Conservation (phyloP, 2,797 vertebrate genomes). For the Platyrinchus mystaceus region DNA sequence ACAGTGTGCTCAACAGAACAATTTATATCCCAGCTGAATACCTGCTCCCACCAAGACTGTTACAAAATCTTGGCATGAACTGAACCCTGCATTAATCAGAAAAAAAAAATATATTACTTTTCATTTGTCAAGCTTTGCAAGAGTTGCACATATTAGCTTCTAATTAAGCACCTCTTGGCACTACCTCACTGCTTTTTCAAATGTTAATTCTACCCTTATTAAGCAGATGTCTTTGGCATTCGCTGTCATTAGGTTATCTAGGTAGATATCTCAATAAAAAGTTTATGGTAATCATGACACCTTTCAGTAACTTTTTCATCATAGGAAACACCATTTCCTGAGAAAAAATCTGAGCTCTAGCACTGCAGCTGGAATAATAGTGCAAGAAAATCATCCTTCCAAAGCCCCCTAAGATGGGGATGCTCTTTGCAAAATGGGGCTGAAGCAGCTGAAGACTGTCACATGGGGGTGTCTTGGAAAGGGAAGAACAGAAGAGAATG, state of each 20-base stretch:
- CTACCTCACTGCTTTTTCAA: not conserved
- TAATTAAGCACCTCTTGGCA: constrained; percentile 31
- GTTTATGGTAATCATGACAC: not conserved
- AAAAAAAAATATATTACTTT: not conserved
- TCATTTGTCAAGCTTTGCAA: not conserved
- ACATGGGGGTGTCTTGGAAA: not conserved
- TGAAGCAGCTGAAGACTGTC: not conserved
- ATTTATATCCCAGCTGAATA: not conserved
- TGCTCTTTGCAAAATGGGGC: not conserved
- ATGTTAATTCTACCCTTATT: constrained; percentile 38
- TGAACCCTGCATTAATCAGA: not conserved
- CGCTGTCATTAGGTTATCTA: not conserved
- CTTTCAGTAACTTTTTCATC: not conserved
- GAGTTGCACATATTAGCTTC: not conserved
- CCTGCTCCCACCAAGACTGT: not conserved
- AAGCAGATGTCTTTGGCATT: constrained; percentile 16
- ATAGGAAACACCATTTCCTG: not conserved
- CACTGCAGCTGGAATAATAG: not conserved
- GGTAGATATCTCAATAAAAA: not conserved
- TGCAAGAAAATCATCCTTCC: not conserved
- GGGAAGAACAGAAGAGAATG: not conserved
- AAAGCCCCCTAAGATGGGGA: not conserved
- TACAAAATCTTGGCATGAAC: not conserved
- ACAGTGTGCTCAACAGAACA: not conserved
- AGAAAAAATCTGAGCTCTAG: not conserved